Evolutionary conservation across 2,888 invertebrate genomes (phyloP).

Genomic region (Lucinisca nassula): DNA sequence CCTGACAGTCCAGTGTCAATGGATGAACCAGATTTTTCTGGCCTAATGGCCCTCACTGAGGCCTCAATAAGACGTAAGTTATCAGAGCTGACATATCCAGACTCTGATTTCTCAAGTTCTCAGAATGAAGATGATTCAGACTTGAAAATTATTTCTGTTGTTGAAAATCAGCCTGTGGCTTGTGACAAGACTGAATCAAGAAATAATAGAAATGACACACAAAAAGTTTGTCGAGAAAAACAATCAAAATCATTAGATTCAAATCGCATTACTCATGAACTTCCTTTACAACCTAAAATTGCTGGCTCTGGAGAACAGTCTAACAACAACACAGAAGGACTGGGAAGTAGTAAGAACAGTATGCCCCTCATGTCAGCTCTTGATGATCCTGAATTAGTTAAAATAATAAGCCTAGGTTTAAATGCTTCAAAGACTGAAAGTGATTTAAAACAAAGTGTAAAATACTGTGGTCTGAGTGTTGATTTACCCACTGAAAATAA

Average conservation of each 20-base stretch:
- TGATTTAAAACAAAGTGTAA: neutral
- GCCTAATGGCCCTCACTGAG: constrained; percentile 37
- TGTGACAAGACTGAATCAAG: neutral
- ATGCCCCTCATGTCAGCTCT: neutral
- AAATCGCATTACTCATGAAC: neutral
- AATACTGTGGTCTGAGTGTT: neutral
- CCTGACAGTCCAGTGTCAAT: neutral
- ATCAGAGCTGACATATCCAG: constrained; percentile 33
- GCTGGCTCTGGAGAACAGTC: neutral
- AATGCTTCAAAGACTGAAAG: neutral
- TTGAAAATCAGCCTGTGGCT: neutral
- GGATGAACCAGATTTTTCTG: constrained; percentile 28
- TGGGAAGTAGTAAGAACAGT: neutral
- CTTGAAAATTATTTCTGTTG: neutral
- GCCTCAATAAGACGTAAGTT: constrained; percentile 41
- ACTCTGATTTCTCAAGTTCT: constrained; percentile 1
- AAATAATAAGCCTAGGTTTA: neutral
- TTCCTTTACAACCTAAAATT: neutral
- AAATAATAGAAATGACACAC: neutral
- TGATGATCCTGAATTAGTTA: neutral
- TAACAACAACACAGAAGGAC: neutral
- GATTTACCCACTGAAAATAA: neutral
- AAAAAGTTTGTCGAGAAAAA: neutral
- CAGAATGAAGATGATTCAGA: neutral
- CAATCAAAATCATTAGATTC: neutral